Evolutionary conservation across 1,140 invertebrate species (phyloP), one percentile per base, ranked within the genome.

Genomic region (Nasonia longicornis): DNA sequence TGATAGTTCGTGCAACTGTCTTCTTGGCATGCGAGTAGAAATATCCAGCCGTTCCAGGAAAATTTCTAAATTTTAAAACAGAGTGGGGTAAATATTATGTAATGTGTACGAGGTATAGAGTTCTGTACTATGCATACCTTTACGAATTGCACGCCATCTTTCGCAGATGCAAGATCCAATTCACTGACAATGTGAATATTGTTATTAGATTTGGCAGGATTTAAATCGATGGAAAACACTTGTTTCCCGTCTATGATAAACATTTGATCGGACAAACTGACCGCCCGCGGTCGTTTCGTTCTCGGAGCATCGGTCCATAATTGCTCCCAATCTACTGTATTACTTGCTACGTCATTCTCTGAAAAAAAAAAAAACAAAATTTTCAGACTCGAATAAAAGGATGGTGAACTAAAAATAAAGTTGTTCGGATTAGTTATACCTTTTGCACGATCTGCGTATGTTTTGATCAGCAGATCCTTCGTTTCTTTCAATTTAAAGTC

Each of bases 1-100:
- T 85, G 85, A 29, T 87, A 84, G 12, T 86, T 26, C n/a, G 1
- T 81, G 63, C 87, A 88, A 8, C 71, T 22, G 20, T 31, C 26
- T 3, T 22, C 38, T 29, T 83, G 80, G 58, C 87, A 88, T 12
- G 86, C 31, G n/a, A 87, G 48, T 3, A 88, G 29, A 67, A 87
- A 88, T 20, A 81, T 42, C 14, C 69, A 79, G 1, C 64, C 31
- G 31, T 83, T 83, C 87, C 87, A 87, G 0, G 77, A 63, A 42
- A 84, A 85, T 14, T 64, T 86, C 87, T 88, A 71, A 12, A 73
- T 77, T 8, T n/a, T 1, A 58, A n/a, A 45, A 76, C 6, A 35
- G 12, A 35, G 31, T 35, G 31, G 31, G 0, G 31, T 6, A 35
- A 35, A 35, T 77, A 4, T 81, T 35, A 35, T 35, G 31, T 26